These are phyloP conservation scores for Lasioglossum figueresi DNA, from an alignment of 2,888 invertebrate genomes.

Conservation along the genomic window DNA sequence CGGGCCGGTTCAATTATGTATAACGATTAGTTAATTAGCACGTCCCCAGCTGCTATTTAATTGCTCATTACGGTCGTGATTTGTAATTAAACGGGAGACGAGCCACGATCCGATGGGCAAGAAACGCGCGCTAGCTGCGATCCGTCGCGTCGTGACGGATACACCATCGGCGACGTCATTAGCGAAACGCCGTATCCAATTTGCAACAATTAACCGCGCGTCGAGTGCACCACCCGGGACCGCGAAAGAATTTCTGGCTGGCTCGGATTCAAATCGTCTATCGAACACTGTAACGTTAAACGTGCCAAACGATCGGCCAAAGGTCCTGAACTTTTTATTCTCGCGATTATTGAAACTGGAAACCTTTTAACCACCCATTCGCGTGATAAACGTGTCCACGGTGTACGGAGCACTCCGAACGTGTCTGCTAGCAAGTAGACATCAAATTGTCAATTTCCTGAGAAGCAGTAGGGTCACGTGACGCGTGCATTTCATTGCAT, in stretches of 20 bases:
- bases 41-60: constrained; percentile 44
- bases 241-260: too few species aligned
- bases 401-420: neutral
- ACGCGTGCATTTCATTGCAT: constrained; percentile 25
- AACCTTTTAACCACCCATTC: neutral
- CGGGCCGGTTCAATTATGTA: constrained; percentile 46
- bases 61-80: constrained; percentile 54
- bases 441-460: constrained; percentile 27
- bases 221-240: constrained; percentile 22
- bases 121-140: constrained; percentile 17
- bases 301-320: too few species aligned
- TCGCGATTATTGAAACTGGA: neutral
- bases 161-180: constrained; percentile 33
- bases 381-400: neutral
- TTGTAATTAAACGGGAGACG: constrained; percentile 52
- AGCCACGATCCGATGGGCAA: constrained; percentile 19
- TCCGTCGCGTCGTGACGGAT: constrained; percentile 21
- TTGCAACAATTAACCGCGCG: constrained; percentile 48
- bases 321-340: neutral
- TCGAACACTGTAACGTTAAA: too few species aligned
- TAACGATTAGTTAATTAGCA: constrained; percentile 57
- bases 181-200: constrained; percentile 31
- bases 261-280: too few species aligned
- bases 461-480: neutral
- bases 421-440: neutral